Conservation (phyloP, 35 echinoderm and acorn worm species). For the Heliocidaris erythrogramma region DNA sequence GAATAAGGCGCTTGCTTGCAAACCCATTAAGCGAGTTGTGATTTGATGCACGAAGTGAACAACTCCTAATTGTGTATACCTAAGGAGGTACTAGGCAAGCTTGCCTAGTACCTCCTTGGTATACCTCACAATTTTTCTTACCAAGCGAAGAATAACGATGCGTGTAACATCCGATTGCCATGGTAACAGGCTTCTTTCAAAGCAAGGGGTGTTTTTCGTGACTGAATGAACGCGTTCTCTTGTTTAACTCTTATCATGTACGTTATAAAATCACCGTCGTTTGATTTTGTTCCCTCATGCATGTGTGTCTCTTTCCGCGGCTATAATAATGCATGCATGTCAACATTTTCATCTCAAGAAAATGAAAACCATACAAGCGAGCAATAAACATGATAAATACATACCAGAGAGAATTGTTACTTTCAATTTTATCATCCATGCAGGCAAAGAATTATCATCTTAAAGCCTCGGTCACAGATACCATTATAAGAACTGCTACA, state of each 20-base stretch:
- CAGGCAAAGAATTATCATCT: too few relatives aligned
- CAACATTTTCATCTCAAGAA: background rate
- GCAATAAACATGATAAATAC: background rate
- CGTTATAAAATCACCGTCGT: background rate
- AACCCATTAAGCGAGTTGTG: background rate
- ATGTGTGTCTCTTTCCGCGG: background rate
- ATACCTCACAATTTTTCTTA: background rate
- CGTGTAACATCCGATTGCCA: background rate
- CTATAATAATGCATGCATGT: background rate
- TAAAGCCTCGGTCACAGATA: too few relatives aligned
- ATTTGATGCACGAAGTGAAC: background rate
- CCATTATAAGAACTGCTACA: too few relatives aligned
- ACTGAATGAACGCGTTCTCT: background rate
- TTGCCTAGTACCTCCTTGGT: too few relatives aligned
- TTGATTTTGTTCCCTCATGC: background rate
- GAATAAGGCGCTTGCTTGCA: background rate
- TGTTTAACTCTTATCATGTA: background rate
- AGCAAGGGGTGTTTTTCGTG: background rate
- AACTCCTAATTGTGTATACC: background rate
- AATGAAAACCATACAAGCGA: background rate
- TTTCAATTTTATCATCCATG: too few relatives aligned
- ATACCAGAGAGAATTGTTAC: background rate
- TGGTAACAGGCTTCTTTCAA: background rate
- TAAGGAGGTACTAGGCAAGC: too few relatives aligned
- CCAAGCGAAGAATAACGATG: background rate